Conservation (phyloP, 2,113 vertebrate species). For the Clarias gariepinus region DNA sequence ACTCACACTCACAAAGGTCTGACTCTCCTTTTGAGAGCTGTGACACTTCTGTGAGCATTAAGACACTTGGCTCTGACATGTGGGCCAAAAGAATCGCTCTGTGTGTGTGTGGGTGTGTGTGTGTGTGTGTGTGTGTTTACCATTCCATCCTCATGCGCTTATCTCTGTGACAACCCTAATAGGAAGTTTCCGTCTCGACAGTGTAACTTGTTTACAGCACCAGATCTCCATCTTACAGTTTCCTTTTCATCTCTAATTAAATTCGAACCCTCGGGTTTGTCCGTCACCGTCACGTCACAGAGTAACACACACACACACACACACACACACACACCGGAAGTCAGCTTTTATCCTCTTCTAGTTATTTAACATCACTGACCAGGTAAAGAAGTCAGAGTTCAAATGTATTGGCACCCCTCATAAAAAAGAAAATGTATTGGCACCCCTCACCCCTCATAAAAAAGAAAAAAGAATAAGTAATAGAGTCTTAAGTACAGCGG, state of each 20-base stretch:
- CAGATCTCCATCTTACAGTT: background rate
- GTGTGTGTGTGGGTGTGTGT: background rate
- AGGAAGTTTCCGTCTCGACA: constrained; percentile 8
- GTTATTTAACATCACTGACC: background rate
- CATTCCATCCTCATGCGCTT: background rate
- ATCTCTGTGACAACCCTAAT: background rate
- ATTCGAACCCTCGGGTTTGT: background rate
- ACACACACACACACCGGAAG: background rate
- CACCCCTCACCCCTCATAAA: background rate
- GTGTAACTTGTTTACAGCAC: constrained; percentile 8
- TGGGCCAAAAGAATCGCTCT: background rate
- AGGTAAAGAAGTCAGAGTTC: background rate
- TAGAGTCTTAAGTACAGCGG: background rate
- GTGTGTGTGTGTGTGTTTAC: constrained; percentile 12
- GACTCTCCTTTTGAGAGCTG: constrained; percentile 20
- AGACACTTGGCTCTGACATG: constrained; percentile 15
- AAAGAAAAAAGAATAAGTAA: background rate
- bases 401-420: background rate
- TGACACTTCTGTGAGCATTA: constrained; percentile 3
- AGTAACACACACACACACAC: background rate
- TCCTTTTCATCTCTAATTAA: background rate
- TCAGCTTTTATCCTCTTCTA: background rate
- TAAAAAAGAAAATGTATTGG: background rate
- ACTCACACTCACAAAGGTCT: background rate
- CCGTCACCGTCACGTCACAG: background rate